phyloP scores from a whole-genome alignment of 1,140 invertebrate species.

The Myzus persicae region DNA sequence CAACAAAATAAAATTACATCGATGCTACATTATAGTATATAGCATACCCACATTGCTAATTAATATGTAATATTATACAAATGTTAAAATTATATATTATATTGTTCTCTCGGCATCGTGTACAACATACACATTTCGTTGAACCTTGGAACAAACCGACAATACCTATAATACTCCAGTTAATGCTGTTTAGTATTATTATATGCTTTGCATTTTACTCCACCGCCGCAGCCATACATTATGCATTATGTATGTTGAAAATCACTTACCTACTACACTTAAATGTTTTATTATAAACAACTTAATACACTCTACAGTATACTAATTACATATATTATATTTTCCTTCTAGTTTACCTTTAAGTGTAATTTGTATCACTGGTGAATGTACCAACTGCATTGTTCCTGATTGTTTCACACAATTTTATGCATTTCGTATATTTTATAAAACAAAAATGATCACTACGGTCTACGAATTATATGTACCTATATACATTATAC shows the following conservation, averaged over 20 bases:
- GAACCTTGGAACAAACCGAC: not conserved
- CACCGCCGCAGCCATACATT: not conserved
- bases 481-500: no score
- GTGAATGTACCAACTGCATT: not conserved
- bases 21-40: not conserved
- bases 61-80: not conserved
- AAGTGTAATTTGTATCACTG: not conserved
- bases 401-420: not conserved
- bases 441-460: not conserved
- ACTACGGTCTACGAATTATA: not conserved
- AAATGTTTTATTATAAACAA: not conserved
- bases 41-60: not conserved
- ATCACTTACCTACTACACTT: not conserved
- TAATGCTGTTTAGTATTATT: not conserved
- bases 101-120: not conserved
- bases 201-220: not conserved
- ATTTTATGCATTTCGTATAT: not conserved
- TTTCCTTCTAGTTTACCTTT: conserved; percentile 7
- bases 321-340: not conserved
- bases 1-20: not conserved
- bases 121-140: not conserved
- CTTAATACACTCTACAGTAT: not conserved
- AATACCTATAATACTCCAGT: not conserved
- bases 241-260: not conserved
- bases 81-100: not conserved